These are phyloP conservation scores for Drosophila quinaria DNA, from an alignment of 2,888 invertebrate genomes.

Conservation along the genomic window DNA sequence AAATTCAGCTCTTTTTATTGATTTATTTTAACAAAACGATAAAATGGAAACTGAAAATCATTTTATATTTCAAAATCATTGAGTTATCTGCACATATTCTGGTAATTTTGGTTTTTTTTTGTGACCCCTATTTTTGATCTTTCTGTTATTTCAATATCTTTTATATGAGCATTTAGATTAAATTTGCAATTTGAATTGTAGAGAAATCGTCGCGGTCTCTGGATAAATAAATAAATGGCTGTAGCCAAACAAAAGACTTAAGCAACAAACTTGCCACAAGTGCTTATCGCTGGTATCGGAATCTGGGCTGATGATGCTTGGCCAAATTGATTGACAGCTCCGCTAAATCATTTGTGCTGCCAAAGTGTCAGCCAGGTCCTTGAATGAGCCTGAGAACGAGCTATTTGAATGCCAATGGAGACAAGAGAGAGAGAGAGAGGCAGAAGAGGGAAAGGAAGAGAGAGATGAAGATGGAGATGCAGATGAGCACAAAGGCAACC, in stretches of 20 bases:
- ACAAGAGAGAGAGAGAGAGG: neutral
- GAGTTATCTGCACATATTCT: too few relatives aligned
- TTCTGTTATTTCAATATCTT: neutral
- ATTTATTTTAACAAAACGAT: too few relatives aligned
- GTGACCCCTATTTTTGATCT: too few relatives aligned
- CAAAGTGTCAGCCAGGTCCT: slow-evolving; percentile 60
- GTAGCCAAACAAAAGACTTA: slow-evolving; percentile 33
- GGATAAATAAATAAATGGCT: neutral
- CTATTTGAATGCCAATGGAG: slow-evolving; percentile 1
- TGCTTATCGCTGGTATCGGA: slow-evolving; percentile 30
- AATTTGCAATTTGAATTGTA: neutral
- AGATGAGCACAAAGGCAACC: slow-evolving; percentile 62
- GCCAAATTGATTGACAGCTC: slow-evolving; percentile 73
- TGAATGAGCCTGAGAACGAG: slow-evolving; percentile 14
- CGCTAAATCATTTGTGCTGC: slow-evolving; percentile 77
- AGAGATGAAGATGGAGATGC: slow-evolving; percentile 19
- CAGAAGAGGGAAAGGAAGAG: neutral
- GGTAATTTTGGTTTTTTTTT: too few relatives aligned
- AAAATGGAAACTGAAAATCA: too few relatives aligned
- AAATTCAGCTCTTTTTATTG: too few relatives aligned
- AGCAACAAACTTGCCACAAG: slow-evolving; percentile 43
- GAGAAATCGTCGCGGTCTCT: neutral
- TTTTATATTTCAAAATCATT: too few relatives aligned
- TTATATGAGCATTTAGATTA: neutral
- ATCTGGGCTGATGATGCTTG: slow-evolving; percentile 28